Conservation (phyloP, 1,140 invertebrate genomes). For the Lineus longissimus region DNA sequence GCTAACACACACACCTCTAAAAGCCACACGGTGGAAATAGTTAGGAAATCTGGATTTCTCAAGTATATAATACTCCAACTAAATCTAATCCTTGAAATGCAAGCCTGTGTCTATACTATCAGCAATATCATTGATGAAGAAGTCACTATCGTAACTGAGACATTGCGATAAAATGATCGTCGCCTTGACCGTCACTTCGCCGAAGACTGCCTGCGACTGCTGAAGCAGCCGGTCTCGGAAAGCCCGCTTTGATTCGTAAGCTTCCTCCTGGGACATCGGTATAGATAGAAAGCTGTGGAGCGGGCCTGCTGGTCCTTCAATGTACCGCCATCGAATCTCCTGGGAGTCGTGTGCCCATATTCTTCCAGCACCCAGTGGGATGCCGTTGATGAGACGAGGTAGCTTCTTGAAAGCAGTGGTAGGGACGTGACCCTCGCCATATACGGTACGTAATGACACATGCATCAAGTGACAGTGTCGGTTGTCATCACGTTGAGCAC, state of each 20-base stretch:
- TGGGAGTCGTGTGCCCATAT: constrained; percentile 27
- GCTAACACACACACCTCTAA: too few relatives aligned
- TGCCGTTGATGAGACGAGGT: constrained; percentile 37
- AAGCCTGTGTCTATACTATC: constrained; percentile 30
- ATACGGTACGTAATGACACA: constrained; percentile 31
- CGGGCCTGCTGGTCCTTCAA: constrained; percentile 28
- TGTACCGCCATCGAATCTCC: constrained; percentile 33
- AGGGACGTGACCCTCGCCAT: constrained; percentile 31
- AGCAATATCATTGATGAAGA: constrained; percentile 42
- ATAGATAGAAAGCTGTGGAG: constrained; percentile 33
- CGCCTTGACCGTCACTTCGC: constrained; percentile 37
- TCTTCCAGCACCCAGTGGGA: constrained; percentile 37
- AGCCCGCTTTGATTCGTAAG: constrained; percentile 27
- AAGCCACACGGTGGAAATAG: too few relatives aligned
- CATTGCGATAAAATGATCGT: constrained; percentile 34
- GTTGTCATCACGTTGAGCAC: constrained; percentile 22
- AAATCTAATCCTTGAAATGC: constrained; percentile 35
- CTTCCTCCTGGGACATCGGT: constrained; percentile 33
- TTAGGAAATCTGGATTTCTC: too few relatives aligned
- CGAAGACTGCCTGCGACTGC: constrained; percentile 33
- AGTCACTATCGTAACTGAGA: constrained; percentile 33
- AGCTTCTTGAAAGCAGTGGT: constrained; percentile 30
- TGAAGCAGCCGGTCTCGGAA: constrained; percentile 31
- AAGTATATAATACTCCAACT: neutral
- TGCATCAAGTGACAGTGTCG: constrained; percentile 34